Evolutionary conservation across 2,888 invertebrate species (phyloP).

Genomic region (Scotopteryx bipunctaria): DNA sequence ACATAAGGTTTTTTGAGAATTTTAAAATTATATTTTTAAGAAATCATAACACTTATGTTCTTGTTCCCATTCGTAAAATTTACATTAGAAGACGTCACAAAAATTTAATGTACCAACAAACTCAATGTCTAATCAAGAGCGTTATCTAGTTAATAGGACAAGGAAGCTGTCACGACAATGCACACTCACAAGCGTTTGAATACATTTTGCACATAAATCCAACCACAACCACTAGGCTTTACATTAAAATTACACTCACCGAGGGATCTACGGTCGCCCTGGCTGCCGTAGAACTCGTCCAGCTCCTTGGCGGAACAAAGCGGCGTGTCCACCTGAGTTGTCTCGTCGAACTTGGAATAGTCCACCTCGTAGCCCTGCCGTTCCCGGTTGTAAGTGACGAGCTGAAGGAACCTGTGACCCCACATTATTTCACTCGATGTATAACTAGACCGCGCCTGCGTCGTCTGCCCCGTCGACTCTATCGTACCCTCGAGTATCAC

Average conservation of each 20-base stretch:
- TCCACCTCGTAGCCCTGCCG: slow-evolving; percentile 90
- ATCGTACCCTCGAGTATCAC: slow-evolving; percentile 92
- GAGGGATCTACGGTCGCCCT: slow-evolving; percentile 80
- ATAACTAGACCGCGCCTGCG: slow-evolving; percentile 90
- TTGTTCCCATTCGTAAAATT: slow-evolving; percentile 4
- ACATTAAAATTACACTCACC: slow-evolving; percentile 73
- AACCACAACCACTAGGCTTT: slow-evolving; percentile 55
- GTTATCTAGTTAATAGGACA: slow-evolving; percentile 32
- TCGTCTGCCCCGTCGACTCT: slow-evolving; percentile 91
- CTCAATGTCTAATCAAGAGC: slow-evolving; percentile 31
- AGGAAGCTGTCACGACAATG: slow-evolving; percentile 41
- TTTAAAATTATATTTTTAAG: too few relatives aligned
- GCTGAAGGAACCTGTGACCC: slow-evolving; percentile 90
- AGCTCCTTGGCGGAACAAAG: slow-evolving; percentile 88
- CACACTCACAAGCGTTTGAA: slow-evolving; percentile 47
- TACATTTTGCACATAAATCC: slow-evolving; percentile 52
- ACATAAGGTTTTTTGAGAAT: too few relatives aligned
- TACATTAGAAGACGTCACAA: slow-evolving; percentile 26
- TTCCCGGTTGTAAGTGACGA: slow-evolving; percentile 89
- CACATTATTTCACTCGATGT: slow-evolving; percentile 90
- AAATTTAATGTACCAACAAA: slow-evolving; percentile 24
- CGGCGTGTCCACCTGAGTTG: slow-evolving; percentile 90
- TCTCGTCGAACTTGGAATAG: slow-evolving; percentile 92
- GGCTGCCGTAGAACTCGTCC: slow-evolving; percentile 85
- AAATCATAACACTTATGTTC: too few relatives aligned